Base-by-base conservation (phyloP, 2,797 vertebrate species). In the Tokudaia muenninki region DNA sequence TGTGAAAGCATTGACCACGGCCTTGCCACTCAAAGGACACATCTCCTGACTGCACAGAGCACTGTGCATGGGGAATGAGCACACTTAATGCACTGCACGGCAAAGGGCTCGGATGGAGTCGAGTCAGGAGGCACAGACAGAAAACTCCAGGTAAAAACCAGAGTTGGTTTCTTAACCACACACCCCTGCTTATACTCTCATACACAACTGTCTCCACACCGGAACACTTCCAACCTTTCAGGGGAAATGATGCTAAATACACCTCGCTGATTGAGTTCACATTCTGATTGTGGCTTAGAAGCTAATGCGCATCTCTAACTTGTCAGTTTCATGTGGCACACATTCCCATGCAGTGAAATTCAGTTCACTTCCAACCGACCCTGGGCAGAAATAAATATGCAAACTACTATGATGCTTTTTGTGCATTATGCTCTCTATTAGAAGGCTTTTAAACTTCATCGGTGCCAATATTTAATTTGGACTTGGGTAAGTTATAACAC, bases 391-490 rank as follows among this genome's bases (percentile, higher is more conserved):
- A 92, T 34, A 91, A 97, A 93, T 19, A 87, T 6, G 61, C 37
- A 90, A 82, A 86, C 65, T 59, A 57, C 59, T 95, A 65, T 75
- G 95, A 91, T 80, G 87, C 78, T 59, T 92, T 93, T 92, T 92
- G 95, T 97, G 70, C 26, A 93, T 97, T 93, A 94, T n/a, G 74
- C 87, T 92, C 57, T 95, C 96, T 97, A 97, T 97, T 97, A 97
- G 97, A 97, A 96, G 97, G 87, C 78, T 72, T 90, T 47, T 97
- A 97, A 93, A 96, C 92, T 97, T 95, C 77, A 97, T 96, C 96
- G 95, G 95, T 83, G 65, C 81, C 74, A 88, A 50, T 97, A 98
- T 98, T 98, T 95, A 97, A 98, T 98, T 97, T 97, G 59, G 83
- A 92, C 87, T 67, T 93, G 80, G 70, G 87, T 95, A 92, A 96